Evolutionary conservation across 2,113 vertebrate species (phyloP), one percentile per base, ranked within the genome.

Genomic region (Australoheros scitulus): DNA sequence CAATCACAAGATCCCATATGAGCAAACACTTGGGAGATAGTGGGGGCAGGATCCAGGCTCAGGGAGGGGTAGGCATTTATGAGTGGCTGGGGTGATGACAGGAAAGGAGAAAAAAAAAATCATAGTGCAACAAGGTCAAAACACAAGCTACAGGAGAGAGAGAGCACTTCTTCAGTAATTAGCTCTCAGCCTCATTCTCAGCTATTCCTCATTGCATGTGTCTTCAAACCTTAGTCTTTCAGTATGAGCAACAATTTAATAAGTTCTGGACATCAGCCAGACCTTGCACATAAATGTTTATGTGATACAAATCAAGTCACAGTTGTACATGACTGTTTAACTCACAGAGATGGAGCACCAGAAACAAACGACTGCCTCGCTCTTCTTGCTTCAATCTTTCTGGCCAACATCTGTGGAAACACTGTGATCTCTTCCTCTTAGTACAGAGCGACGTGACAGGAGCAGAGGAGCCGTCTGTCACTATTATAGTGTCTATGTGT

Each of bases 391-490:
- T 88, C 56, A 56, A 29, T 89, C 76, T 84, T 58, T 22, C 18
- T 61, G 34, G 55, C 68, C 26, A 8, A 55, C 47, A 72, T 34
- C 76, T 74, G 20, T 60, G 61, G 57, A 78, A 80, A 87, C 83
- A 83, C 63, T 70, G 15, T 79, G 82, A 87, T 80, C 87, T 87
- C 72, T 81, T 89, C 47, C 56, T 58, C 43, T 72, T 47, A 52
- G 43, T 61, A 74, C 43, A 60, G 87, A 72, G 75, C 61, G 76
- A 29, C 20, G 20, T 77, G 65, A 84, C 81, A 24, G 60, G 7
- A 61, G 63, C 57, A 34, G 29, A 50, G 74, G 68, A 72, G 52
- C 68, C 32, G 6, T 8, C 26, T 72, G 68, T 55, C 68, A 72
- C 47, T 55, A 72, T 29, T 20, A 55, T 14, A 72, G 4, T 70